Conservation (phyloP, 2,888 invertebrate species). For the Eugnorisma glareosa region DNA sequence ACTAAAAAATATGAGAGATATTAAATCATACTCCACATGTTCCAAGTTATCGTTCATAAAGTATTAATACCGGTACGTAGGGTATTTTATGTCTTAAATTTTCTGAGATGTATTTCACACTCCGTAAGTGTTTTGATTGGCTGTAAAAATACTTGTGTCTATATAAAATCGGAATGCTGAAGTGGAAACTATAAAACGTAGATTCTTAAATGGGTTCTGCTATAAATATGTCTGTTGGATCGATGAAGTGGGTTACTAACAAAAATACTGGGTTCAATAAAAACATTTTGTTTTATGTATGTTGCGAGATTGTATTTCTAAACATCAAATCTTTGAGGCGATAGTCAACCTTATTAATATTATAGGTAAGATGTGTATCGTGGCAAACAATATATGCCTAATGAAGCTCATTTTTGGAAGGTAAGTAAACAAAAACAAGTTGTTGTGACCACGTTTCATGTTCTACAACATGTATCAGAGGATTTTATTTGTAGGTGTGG, state of each 20-base stretch:
- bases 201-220: conserved; percentile 46
- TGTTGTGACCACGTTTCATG: too few relatives aligned
- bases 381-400: neutral
- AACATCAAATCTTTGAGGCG: neutral
- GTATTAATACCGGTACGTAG: conserved; percentile 43
- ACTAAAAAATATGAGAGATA: conserved; percentile 20
- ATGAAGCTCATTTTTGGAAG: neutral
- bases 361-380: neutral
- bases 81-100: conserved; percentile 45
- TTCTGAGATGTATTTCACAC: conserved; percentile 47
- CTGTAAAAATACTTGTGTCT: conserved; percentile 57
- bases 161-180: conserved; percentile 53
- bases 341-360: neutral
- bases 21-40: conserved; percentile 38
- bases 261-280: conserved; percentile 19
- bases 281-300: conserved; percentile 7
- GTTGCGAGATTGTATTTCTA: conserved; percentile 29
- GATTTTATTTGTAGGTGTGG: too few relatives aligned
- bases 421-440: too few relatives aligned
- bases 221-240: conserved; percentile 49
- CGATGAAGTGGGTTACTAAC: conserved; percentile 12
- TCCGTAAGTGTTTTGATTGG: conserved; percentile 58
- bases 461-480: too few relatives aligned
- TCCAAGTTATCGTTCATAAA: conserved; percentile 54
- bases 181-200: conserved; percentile 59